Evolutionary conservation across 2,888 invertebrate genomes (phyloP).

Genomic region (Drosophila dives): DNA sequence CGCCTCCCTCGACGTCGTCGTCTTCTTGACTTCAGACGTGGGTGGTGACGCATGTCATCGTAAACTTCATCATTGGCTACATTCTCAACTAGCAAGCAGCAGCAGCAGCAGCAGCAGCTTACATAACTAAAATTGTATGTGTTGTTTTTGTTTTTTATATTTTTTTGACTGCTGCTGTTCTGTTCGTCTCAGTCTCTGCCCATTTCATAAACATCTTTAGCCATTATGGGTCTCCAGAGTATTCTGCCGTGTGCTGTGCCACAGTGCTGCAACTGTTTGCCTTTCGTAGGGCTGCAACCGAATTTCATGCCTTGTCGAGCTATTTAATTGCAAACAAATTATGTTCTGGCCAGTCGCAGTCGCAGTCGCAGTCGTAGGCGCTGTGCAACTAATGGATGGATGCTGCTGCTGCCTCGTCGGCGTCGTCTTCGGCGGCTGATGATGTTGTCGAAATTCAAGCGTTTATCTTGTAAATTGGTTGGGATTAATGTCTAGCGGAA

Average conservation of each 20-base stretch:
- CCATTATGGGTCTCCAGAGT: constrained; percentile 63
- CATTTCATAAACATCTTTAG: constrained; percentile 76
- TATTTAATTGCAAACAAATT: constrained; percentile 81
- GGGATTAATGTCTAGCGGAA: constrained; percentile 78
- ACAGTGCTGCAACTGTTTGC: constrained; percentile 33
- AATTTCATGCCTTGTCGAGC: constrained; percentile 80
- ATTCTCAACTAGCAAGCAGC: constrained; percentile 42
- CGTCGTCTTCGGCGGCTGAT: constrained; percentile 52
- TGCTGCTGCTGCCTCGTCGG: constrained; percentile 18
- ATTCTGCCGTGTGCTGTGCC: constrained; percentile 26
- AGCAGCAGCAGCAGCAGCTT: constrained; percentile 51
- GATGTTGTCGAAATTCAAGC: constrained; percentile 79
- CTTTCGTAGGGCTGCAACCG: constrained; percentile 68
- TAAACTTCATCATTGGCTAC: constrained; percentile 78
- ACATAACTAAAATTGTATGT: constrained; percentile 66
- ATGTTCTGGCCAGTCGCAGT: constrained; percentile 65
- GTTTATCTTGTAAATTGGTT: constrained; percentile 78
- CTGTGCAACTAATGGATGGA: constrained; percentile 63
- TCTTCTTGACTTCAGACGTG: constrained; percentile 59
- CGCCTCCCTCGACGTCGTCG: constrained; percentile 46
- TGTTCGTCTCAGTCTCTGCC: constrained; percentile 69
- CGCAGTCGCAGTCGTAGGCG: constrained; percentile 40
- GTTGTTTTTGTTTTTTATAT: constrained; percentile 12
- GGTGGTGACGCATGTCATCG: constrained; percentile 84
- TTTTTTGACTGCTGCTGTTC: constrained; percentile 35